These are phyloP conservation scores for Podarcis lilfordi DNA, from an alignment of 2,797 vertebrate genomes.

Conservation along the genomic window DNA sequence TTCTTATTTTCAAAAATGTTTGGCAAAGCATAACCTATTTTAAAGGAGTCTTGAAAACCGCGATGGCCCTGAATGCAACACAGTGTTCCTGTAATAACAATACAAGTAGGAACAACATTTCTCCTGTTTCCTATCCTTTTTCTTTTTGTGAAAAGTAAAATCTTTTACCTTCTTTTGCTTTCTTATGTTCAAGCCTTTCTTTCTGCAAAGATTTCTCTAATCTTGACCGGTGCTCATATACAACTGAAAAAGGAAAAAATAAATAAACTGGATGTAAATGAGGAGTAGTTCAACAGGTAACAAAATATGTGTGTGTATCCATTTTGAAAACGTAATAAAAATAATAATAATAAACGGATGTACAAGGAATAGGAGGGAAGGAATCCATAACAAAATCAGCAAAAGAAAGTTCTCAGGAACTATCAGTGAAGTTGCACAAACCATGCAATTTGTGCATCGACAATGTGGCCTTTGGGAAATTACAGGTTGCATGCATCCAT, in stretches of 20 bases:
- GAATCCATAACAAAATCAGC: background rate
- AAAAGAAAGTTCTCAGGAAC: background rate
- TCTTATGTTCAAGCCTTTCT: constrained; percentile 97
- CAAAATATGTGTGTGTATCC: background rate
- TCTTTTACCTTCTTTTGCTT: constrained; percentile 95
- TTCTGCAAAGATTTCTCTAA: constrained; percentile 98
- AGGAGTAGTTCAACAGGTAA: background rate
- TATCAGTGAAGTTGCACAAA: background rate
- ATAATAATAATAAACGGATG: background rate
- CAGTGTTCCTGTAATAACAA: background rate
- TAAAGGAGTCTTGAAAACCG: background rate
- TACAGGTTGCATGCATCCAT: background rate
- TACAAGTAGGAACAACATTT: background rate
- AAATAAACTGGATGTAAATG: background rate
- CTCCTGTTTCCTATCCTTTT: background rate
- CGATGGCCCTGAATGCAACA: background rate
- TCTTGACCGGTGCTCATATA: constrained; percentile 97
- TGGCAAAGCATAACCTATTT: background rate
- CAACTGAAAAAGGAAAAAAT: constrained; percentile 81
- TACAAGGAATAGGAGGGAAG: background rate
- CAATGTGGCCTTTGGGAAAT: background rate
- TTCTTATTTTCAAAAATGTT: background rate
- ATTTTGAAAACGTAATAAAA: background rate
- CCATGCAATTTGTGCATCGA: background rate
- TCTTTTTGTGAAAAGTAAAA: background rate